Evolutionary conservation across 2,113 vertebrate genomes (phyloP).

Genomic region (Poeciliopsis turrubarensis): DNA sequence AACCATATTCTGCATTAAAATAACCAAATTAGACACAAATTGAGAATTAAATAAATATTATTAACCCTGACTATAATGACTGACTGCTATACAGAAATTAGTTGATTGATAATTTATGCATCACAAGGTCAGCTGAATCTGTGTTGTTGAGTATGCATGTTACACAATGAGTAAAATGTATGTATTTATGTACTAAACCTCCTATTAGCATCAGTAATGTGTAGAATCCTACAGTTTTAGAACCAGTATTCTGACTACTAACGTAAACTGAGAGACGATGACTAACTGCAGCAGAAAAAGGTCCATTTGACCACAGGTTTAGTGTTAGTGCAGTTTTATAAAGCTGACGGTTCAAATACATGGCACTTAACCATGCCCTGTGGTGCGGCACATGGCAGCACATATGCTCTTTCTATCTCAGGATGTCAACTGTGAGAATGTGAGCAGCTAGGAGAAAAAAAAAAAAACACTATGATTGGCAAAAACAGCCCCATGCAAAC

Average conservation of each 20-base stretch:
- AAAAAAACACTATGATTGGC: constrained; percentile 38
- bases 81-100: constrained; percentile 42
- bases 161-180: constrained; percentile 26
- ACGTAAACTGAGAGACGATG: constrained; percentile 47
- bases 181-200: constrained; percentile 25
- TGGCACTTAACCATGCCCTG: constrained; percentile 63
- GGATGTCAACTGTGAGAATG: constrained; percentile 38
- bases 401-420: constrained; percentile 53
- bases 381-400: constrained; percentile 54
- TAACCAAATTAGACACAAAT: constrained; percentile 25
- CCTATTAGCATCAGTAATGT: constrained; percentile 23
- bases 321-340: constrained; percentile 39
- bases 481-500: constrained; percentile 60
- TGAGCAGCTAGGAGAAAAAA: constrained; percentile 24
- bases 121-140: constrained; percentile 23
- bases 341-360: constrained; percentile 43
- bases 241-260: constrained; percentile 55
- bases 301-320: constrained; percentile 35
- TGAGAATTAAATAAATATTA: constrained; percentile 37
- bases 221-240: constrained; percentile 29
- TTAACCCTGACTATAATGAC: constrained; percentile 5
- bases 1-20: constrained; percentile 55
- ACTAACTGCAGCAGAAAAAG: constrained; percentile 63
- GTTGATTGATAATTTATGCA: constrained; percentile 46
- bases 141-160: constrained; percentile 29